Conservation (phyloP, 2,797 vertebrate genomes). For the Tangara arthus region DNA sequence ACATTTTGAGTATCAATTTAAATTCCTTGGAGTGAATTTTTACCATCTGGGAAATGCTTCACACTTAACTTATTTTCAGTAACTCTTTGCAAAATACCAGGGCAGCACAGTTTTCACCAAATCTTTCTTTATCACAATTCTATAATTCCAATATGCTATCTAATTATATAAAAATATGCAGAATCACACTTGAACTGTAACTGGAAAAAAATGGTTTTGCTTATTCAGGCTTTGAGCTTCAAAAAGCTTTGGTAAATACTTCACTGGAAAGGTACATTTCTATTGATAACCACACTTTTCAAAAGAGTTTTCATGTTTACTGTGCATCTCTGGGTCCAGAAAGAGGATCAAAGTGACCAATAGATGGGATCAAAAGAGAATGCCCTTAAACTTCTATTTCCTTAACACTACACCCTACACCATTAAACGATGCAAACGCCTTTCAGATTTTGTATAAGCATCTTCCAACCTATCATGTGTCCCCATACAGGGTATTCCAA, state of each 20-base stretch:
- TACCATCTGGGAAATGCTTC: conserved; percentile 67
- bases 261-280: neutral
- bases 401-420: neutral
- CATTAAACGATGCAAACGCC: neutral
- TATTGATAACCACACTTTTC: neutral
- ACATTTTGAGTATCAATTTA: conserved; percentile 69
- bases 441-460: neutral
- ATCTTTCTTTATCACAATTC: conserved; percentile 40
- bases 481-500: neutral
- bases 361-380: neutral
- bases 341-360: neutral
- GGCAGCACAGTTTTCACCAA: conserved; percentile 38
- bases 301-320: neutral
- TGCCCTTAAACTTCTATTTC: neutral
- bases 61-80: conserved; percentile 56
- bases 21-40: conserved; percentile 65
- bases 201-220: conserved; percentile 39
- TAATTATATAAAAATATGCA: conserved; percentile 51
- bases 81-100: conserved; percentile 37
- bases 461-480: neutral
- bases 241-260: neutral
- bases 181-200: conserved; percentile 13
- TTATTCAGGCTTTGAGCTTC: conserved; percentile 45
- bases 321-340: neutral
- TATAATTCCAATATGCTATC: conserved; percentile 29